Percentiles rank a stretch among this genome's conserved stretches.
Conservation (phyloP, 2,888 invertebrate genomes). For the Pecten maximus region DNA sequence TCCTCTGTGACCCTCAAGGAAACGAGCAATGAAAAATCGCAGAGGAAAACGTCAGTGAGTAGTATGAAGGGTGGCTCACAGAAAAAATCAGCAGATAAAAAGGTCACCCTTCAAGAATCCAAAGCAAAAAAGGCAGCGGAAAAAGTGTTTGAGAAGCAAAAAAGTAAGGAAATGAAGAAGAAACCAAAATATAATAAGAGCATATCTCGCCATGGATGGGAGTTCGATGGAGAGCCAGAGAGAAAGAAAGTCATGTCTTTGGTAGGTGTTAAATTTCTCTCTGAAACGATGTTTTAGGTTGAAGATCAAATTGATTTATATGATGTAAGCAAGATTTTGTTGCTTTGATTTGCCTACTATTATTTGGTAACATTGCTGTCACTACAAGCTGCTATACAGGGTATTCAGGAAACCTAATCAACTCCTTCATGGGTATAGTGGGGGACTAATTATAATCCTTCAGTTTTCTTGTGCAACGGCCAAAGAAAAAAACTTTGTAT, state of each 20-base stretch:
- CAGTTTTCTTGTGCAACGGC: too few relatives aligned
- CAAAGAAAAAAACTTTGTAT: too few relatives aligned
- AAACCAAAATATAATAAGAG: slow-evolving; percentile 54
- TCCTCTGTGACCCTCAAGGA: slow-evolving; percentile 23
- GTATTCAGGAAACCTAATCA: too few relatives aligned
- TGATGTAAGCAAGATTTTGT: too few relatives aligned
- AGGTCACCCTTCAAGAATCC: slow-evolving; percentile 4
- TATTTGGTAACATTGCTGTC: too few relatives aligned
- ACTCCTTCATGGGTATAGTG: too few relatives aligned
- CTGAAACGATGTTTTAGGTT: too few relatives aligned
- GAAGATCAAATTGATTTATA: too few relatives aligned
- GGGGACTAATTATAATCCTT: too few relatives aligned
- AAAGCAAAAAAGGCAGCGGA: slow-evolving; percentile 47
- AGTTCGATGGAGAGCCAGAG: slow-evolving; percentile 70
- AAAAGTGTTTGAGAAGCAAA: slow-evolving; percentile 46
- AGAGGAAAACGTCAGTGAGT: slow-evolving; percentile 31
- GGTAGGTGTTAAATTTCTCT: slow-evolving; percentile 37
- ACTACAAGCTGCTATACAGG: too few relatives aligned
- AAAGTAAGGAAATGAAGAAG: slow-evolving; percentile 51
- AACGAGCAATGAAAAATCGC: slow-evolving; percentile 7
- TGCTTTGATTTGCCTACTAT: too few relatives aligned
- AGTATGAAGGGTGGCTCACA: slow-evolving; percentile 36
- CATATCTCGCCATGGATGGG: slow-evolving; percentile 73
- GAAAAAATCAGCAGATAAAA: slow-evolving; percentile 35
- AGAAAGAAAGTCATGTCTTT: slow-evolving; percentile 64